Base-by-base conservation (phyloP, 2,113 vertebrate genomes). In the Toxotes chatareus region DNA sequence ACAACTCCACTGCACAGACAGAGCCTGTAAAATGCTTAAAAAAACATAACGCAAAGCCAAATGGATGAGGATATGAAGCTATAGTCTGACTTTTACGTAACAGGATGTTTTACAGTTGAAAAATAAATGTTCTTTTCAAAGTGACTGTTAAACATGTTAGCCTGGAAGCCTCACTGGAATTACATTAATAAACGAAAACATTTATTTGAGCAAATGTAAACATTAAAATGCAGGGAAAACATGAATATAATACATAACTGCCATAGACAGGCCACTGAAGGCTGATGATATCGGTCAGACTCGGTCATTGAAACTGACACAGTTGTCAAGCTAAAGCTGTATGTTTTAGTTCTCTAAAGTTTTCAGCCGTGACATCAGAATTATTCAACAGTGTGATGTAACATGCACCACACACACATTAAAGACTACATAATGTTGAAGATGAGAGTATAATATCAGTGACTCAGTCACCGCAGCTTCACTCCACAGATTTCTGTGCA, bases 401-500 rank as follows among this genome's bases (percentile, higher is more conserved):
- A 69, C 56, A 51, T 34, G n/a, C 51, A 51, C 49, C 17, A 51
- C 49, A 7, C 17, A 19, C 17, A 19, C 4, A 19, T 55, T 9
- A 55, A 3, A 55, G 11, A n/a, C 47, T 16, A 2, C 27, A 63
- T 16, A 1, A 21, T 32, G 42, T 46, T 80, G 68, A 32, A 27
- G 27, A 27, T 27, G 27, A 27, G 27, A 27, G 27, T 27, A 27
- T 27, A 27, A 27, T 27, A 27, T 19, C 38, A 64, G 38, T 13
- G 1, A 70, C 53, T 7, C 14, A 19, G 1, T 44, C 55, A 7
- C 27, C 63, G 38, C 60, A 34, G 23, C 11, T n/a, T 19, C n/a
- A 32, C 32, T 82, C 51, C 12, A 19, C 42, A 44, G 14, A 77
- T 53, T 76, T 49, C 36, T 60, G 38, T 79, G 72, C 77, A 78